Percentiles rank a stretch among this genome's conserved stretches.
phyloP scores from a whole-genome alignment of 2,113 vertebrate genomes.

The Phyllostomus hastatus region DNA sequence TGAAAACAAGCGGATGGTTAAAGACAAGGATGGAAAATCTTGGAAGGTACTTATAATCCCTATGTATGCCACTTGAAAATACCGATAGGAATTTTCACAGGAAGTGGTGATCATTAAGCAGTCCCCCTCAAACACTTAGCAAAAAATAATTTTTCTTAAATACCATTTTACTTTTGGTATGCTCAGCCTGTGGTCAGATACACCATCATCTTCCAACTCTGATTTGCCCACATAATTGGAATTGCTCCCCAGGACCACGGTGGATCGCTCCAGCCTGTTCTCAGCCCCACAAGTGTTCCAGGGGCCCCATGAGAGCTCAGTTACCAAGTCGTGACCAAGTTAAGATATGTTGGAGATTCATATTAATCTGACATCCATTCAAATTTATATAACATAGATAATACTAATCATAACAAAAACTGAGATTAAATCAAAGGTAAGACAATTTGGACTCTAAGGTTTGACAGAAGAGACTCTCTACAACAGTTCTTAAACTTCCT shows the following conservation, averaged over 20 bases:
- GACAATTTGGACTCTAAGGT: not conserved
- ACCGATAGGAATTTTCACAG: not conserved
- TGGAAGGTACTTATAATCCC: not conserved
- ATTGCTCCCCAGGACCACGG: not conserved
- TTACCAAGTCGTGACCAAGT: not conserved
- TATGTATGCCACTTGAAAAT: not conserved
- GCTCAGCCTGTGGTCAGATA: not conserved
- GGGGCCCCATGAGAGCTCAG: not conserved
- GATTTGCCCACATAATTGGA: not conserved
- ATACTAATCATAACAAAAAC: not conserved
- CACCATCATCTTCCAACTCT: not conserved
- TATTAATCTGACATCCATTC: not conserved
- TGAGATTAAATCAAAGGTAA: not conserved
- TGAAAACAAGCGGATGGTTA: not conserved
- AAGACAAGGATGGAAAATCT: not conserved
- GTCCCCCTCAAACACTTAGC: not conserved
- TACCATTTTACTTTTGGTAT: not conserved
- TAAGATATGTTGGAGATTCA: not conserved
- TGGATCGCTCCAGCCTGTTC: not conserved
- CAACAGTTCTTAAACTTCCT: not conserved
- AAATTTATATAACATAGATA: not conserved
- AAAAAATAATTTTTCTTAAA: constrained; percentile 16
- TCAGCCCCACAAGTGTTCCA: not conserved
- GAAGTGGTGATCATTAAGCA: not conserved
- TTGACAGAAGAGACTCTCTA: not conserved